Evolutionary conservation across 1,140 invertebrate species (phyloP), one percentile per base, ranked within the genome.

Genomic region (Neelides sp.): DNA sequence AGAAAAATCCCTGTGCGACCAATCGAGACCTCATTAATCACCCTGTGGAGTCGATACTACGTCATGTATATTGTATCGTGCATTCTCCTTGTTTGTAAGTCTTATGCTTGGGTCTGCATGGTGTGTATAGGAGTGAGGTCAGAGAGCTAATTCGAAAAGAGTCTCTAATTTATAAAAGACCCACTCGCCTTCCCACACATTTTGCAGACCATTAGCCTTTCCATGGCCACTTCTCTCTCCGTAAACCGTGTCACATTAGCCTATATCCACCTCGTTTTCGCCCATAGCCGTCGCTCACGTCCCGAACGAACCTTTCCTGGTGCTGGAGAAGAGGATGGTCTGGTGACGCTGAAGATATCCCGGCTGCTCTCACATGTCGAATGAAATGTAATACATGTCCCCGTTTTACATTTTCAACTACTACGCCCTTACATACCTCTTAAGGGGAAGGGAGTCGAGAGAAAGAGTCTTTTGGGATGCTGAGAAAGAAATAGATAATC

Each of bases 21-120:
- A 54, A 49, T 54, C 40, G 40, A 28, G 35, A 43, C 30, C 40
- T 28, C 52, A 54, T 54, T 54, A 49, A 54, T 54, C 52, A 54
- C 39, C 28, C 32, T 43, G 32, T 26, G 24, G 36, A 49, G 47
- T 37, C 39, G 36, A 53, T 53, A 24, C 28, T 30, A 19, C 8
- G n/a, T n/a, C n/a, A n/a, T n/a, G n/a, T n/a, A n/a, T n/a, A n/a
- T n/a, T n/a, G n/a, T n/a, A n/a, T n/a, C n/a, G n/a, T n/a, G n/a
- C n/a, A n/a, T n/a, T n/a, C n/a, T n/a, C n/a, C n/a, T n/a, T n/a
- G n/a, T n/a, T n/a, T n/a, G n/a, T n/a, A n/a, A n/a, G n/a, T n/a
- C n/a, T n/a, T n/a, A n/a, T n/a, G n/a, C n/a, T n/a, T n/a, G n/a
- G n/a, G n/a, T n/a, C n/a, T n/a, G n/a, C n/a, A n/a, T n/a, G n/a